Conservation (phyloP, 2,888 invertebrate species). For the Stictocephala bisonia region DNA sequence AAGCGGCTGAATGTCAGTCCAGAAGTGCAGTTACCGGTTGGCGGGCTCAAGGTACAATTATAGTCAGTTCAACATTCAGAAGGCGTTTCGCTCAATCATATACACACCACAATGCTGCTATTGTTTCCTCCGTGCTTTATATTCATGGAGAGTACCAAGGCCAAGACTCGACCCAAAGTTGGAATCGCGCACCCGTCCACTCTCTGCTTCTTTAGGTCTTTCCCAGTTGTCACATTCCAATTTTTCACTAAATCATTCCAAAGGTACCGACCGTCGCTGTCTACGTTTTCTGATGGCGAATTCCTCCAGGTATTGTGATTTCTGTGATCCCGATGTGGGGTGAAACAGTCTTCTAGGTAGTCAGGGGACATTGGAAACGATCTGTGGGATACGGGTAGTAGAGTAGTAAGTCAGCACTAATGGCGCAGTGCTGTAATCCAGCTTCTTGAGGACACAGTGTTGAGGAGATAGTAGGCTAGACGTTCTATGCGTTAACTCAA, state of each 20-base stretch:
- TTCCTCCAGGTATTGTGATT: slow-evolving; percentile 10
- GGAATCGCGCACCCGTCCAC: slow-evolving; percentile 36
- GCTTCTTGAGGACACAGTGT: no score
- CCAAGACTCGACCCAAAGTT: slow-evolving; percentile 41
- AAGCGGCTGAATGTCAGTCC: no score
- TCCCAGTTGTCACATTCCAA: slow-evolving; percentile 45
- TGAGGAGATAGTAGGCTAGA: no score
- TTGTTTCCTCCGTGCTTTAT: slow-evolving; percentile 42
- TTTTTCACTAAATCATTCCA: slow-evolving; percentile 47
- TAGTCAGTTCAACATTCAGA: background rate
- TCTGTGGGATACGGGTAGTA: no score
- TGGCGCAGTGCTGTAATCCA: no score
- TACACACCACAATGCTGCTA: slow-evolving; percentile 38
- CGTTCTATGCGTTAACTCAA: no score
- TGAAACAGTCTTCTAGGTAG: no score
- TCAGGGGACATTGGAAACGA: no score
- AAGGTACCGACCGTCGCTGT: slow-evolving; percentile 29
- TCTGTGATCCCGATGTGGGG: no score
- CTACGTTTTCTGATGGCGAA: no score
- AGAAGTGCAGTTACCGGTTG: slow-evolving; percentile 25
- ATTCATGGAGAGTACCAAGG: slow-evolving; percentile 44
- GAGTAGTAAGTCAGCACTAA: no score
- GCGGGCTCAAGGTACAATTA: slow-evolving; percentile 37
- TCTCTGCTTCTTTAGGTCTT: slow-evolving; percentile 39
- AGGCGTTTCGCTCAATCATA: slow-evolving; percentile 34